These are phyloP conservation scores for Calycopis cecrops DNA, from an alignment of 1,140 invertebrate species.

Conservation along the genomic window DNA sequence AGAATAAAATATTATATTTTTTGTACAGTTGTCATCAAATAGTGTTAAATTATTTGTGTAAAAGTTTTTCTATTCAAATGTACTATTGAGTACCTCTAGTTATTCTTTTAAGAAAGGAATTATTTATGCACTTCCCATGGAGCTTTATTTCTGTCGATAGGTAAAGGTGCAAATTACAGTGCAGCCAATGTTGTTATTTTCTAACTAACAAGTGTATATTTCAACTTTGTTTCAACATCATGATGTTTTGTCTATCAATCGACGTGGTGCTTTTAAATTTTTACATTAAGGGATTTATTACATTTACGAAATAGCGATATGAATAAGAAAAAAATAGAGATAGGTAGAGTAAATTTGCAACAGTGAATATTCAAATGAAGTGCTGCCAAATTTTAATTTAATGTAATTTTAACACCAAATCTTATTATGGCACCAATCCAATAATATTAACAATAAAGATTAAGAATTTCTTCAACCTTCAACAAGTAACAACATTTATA, in stretches of 20 bases:
- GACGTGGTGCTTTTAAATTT: conserved; percentile 1
- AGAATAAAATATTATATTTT: conserved; percentile 38
- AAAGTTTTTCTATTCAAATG: conserved; percentile 42
- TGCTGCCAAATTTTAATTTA: too few species aligned
- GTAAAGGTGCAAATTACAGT: neutral
- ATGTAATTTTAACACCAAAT: too few species aligned
- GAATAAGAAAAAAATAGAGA: too few species aligned
- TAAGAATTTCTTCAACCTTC: too few species aligned
- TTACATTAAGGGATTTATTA: conserved; percentile 6
- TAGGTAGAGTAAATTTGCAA: too few species aligned
- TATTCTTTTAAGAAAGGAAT: conserved; percentile 73
- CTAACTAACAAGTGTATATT: conserved; percentile 13
- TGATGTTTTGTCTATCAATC: conserved; percentile 22
- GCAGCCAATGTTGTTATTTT: conserved; percentile 1
- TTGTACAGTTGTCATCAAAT: conserved; percentile 39
- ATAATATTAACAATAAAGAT: too few species aligned
- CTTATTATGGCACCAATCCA: too few species aligned
- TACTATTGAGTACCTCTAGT: conserved; percentile 44
- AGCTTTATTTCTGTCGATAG: conserved; percentile 32
- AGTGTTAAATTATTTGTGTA: conserved; percentile 28
- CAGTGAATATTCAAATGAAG: too few species aligned
- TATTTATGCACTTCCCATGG: conserved; percentile 51
- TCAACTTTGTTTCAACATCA: conserved; percentile 20
- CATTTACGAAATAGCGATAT: neutral
- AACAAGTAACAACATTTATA: too few species aligned